phyloP scores from a whole-genome alignment of 2,888 invertebrate genomes.

The Acleris holmiana region DNA sequence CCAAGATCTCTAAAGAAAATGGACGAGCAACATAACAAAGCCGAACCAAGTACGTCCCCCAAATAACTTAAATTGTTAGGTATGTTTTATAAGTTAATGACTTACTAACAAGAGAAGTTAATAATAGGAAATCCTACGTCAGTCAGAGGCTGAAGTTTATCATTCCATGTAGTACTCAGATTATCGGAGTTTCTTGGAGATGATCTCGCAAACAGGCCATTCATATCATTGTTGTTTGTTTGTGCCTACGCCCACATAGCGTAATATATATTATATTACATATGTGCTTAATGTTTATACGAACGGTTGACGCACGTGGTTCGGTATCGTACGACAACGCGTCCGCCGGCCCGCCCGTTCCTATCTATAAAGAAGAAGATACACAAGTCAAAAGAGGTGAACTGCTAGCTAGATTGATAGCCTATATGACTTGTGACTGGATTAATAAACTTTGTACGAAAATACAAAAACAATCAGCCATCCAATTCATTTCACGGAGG shows the following conservation, averaged over 20 bases:
- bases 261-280: constrained; percentile 7
- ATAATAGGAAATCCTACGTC: constrained; percentile 18
- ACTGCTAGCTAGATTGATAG: background rate
- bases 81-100: background rate
- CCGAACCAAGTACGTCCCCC: too few relatives aligned
- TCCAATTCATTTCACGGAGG: too few relatives aligned
- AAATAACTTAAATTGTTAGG: too few relatives aligned
- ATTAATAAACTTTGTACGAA: too few relatives aligned
- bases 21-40: background rate
- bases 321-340: constrained; percentile 29
- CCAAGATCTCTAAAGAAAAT: background rate
- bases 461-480: too few relatives aligned
- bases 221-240: constrained; percentile 30
- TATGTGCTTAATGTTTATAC: constrained; percentile 31
- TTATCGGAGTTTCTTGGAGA: constrained; percentile 25
- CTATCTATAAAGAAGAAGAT: constrained; percentile 1
- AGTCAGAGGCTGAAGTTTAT: constrained; percentile 9
- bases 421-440: too few relatives aligned
- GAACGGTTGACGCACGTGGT: constrained; percentile 33
- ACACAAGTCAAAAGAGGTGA: constrained; percentile 20
- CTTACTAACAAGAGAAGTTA: background rate
- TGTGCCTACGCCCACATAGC: constrained; percentile 22
- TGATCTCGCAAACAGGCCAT: constrained; percentile 33
- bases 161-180: constrained; percentile 7
- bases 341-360: constrained; percentile 8